Conservation (phyloP, 2,888 invertebrate genomes). For the Catonia carolina region DNA sequence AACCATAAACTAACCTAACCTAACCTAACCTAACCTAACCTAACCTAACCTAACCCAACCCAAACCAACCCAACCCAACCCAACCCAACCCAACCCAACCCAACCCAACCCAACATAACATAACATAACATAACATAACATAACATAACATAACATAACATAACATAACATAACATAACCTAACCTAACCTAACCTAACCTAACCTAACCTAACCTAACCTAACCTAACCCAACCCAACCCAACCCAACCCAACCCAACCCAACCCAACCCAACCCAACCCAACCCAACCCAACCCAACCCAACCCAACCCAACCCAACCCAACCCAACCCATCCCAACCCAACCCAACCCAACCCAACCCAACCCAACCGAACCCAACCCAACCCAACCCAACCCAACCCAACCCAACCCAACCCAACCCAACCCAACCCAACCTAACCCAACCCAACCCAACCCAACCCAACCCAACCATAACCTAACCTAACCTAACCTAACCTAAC, state of each 20-base stretch:
- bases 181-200: slow-evolving; percentile 9
- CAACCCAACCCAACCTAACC: slow-evolving; percentile 13
- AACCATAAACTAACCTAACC: slow-evolving; percentile 27
- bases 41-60: no score
- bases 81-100: no score
- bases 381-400: not conserved
- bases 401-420: slow-evolving; percentile 28
- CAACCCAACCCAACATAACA: no score
- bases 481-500: slow-evolving; percentile 23
- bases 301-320: not conserved
- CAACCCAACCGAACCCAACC: slow-evolving; percentile 7
- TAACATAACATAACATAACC: slow-evolving; percentile 5
- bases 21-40: slow-evolving; percentile 27
- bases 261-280: slow-evolving; percentile 8
- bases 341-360: slow-evolving; percentile 25
- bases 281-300: not conserved
- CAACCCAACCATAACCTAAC: no score
- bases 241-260: not conserved
- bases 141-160: slow-evolving; percentile 9
- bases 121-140: not conserved
- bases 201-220: slow-evolving; percentile 9
- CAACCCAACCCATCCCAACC: not conserved
- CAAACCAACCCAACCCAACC: no score
- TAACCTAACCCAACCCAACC: slow-evolving; percentile 8
- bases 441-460: slow-evolving; percentile 12